Percentiles rank a stretch among this genome's conserved stretches.
Conservation (phyloP, 2,797 vertebrate species). For the Sylvilagus floridanus region DNA sequence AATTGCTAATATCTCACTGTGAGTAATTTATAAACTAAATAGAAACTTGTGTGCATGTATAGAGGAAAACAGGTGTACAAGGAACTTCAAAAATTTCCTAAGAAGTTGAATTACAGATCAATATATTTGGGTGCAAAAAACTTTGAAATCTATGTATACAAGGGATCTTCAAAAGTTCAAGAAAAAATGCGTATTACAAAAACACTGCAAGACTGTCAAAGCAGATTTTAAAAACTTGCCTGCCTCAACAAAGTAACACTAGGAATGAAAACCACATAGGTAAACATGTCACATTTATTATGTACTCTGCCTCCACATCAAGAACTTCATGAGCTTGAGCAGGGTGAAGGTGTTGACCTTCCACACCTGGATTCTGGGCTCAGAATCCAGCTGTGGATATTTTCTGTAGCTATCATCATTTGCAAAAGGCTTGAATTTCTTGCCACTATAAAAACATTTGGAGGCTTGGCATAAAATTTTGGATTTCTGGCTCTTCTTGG, state of each 20-base stretch:
- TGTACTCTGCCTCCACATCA: not conserved
- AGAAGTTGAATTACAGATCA: no score
- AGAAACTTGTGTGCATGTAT: no score
- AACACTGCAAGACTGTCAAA: not conserved
- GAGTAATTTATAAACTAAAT: no score
- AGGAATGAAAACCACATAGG: not conserved
- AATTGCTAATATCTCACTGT: no score
- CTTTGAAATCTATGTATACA: no score
- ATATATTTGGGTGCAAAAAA: no score
- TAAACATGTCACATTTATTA: not conserved
- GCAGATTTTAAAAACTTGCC: not conserved
- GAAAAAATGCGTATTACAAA: no score
- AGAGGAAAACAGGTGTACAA: no score
- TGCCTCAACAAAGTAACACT: not conserved
- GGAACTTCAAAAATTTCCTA: no score
- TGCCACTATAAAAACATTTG: not conserved
- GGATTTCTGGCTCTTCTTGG: not conserved
- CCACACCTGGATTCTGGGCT: no score
- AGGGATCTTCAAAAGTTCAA: no score
- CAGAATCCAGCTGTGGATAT: not conserved
- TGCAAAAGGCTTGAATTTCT: not conserved
- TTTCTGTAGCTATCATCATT: not conserved
- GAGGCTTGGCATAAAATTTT: not conserved
- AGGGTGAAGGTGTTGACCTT: not conserved
- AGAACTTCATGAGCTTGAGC: not conserved